Base-by-base conservation (phyloP, 2,797 vertebrate genomes). In the Myotis planiceps region DNA sequence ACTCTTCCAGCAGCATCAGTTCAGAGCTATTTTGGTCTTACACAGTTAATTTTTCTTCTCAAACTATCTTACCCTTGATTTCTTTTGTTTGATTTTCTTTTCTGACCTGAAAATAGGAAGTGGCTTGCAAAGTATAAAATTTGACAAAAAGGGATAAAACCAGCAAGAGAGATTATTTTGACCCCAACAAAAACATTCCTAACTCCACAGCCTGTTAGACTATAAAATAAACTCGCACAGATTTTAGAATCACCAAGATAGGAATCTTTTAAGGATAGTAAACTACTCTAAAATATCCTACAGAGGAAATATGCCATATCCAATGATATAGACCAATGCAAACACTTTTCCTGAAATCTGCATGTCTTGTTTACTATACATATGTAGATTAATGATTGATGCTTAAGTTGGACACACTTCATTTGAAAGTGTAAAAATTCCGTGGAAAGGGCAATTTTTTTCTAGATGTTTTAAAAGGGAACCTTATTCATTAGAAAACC, bases 91-190 rank as follows among this genome's bases (percentile, higher is more conserved):
- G 21, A n/a, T 65, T 68, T 63, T 86, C 49, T 42, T 23, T n/a
- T 25, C 42, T 75, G 63, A 82, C 82, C 34, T 39, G 21, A 89
- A 94, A 96, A 98, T 93, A 97, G 68, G 71, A 97, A 94, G 63
- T 75, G 23, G 47, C 55, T 96, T 78, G 27, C 84, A 92, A 93
- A 95, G 63, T 92, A 92, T 78, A 97, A 95, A 97, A 95, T 89
- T 92, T 60, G 34, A 37, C 68, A 93, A 89, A 88, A 93, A 47
- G 37, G 58, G 39, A 75, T 84, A 95, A 93, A 97, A 85, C 60
- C 85, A 90, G 80, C 29, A 96, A 93, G 39, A 80, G 93, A 86
- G 66, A 88, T 94, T 85, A 96, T 74, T 96, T 90, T 92, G 76
- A 93, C 92, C 72, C n/a, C 47, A 78, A 89, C 37, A 51, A 58